A percentile compares a stretch with the other conserved stretches of the same genome.
phyloP scores from a whole-genome alignment of 2,888 invertebrate genomes.

The Papilio demoleus region DNA sequence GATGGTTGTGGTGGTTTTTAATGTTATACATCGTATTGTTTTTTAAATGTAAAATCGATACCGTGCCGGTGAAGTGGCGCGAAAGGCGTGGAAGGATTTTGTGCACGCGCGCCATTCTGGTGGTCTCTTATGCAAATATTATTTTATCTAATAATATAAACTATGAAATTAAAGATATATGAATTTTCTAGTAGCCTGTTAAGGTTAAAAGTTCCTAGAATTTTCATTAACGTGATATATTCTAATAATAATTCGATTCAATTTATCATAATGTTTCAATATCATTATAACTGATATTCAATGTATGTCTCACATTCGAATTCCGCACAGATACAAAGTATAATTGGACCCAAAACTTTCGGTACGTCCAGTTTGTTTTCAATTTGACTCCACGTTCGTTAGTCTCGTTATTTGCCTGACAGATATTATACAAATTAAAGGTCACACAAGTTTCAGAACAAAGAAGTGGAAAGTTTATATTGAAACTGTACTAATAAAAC shows the following conservation, averaged over 20 bases:
- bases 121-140: too few relatives aligned
- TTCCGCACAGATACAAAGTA: constrained; percentile 7
- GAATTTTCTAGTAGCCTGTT: too few relatives aligned
- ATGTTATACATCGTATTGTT: too few relatives aligned
- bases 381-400: background rate
- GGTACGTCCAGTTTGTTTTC: background rate
- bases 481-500: background rate
- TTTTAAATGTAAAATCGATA: too few relatives aligned
- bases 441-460: background rate
- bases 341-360: constrained; percentile 19
- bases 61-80: too few relatives aligned
- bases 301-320: background rate
- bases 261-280: background rate
- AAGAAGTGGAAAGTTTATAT: background rate
- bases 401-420: background rate
- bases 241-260: background rate
- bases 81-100: too few relatives aligned
- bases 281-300: background rate
- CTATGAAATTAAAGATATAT: too few relatives aligned
- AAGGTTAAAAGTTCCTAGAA: too few relatives aligned
- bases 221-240: background rate
- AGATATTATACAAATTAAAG: background rate
- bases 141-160: too few relatives aligned
- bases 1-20: too few relatives aligned
- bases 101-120: too few relatives aligned